These are phyloP conservation scores for Ceramica pisi DNA, from an alignment of 2,888 invertebrate species.

Conservation along the genomic window DNA sequence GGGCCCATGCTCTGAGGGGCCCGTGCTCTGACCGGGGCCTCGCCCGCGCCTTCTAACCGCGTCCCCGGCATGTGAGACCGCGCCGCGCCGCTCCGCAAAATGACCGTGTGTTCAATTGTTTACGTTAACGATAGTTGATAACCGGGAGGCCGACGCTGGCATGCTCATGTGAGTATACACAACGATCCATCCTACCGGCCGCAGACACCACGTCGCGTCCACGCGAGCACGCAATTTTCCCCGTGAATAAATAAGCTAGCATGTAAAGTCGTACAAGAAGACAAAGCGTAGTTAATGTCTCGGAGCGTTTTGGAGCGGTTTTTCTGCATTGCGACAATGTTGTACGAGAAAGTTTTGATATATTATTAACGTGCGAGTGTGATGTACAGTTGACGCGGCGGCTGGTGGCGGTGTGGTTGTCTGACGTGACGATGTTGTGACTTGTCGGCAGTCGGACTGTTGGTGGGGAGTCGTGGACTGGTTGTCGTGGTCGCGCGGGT, in stretches of 20 bases:
- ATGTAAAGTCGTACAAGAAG: slow-evolving; percentile 64
- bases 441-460: slow-evolving; percentile 89
- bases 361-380: slow-evolving; percentile 72
- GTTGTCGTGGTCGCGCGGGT: slow-evolving; percentile 72
- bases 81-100: slow-evolving; percentile 79
- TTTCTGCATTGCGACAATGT: slow-evolving; percentile 88
- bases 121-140: slow-evolving; percentile 89
- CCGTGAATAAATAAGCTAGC: slow-evolving; percentile 69
- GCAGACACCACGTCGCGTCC: slow-evolving; percentile 60
- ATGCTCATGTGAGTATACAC: slow-evolving; percentile 89
- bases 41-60: slow-evolving; percentile 82
- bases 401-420: slow-evolving; percentile 60
- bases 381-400: slow-evolving; percentile 59
- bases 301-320: slow-evolving; percentile 70
- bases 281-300: slow-evolving; percentile 66
- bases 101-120: slow-evolving; percentile 87
- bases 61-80: slow-evolving; percentile 83
- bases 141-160: slow-evolving; percentile 88
- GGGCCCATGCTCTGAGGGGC: slow-evolving; percentile 85
- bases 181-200: slow-evolving; percentile 65
- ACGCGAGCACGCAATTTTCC: slow-evolving; percentile 61
- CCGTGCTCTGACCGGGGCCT: slow-evolving; percentile 67
- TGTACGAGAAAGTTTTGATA: slow-evolving; percentile 74
- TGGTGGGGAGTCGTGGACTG: slow-evolving; percentile 85
- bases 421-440: slow-evolving; percentile 71